Percentiles rank a stretch among this genome's conserved stretches.
phyloP scores from a whole-genome alignment of 2,113 vertebrate genomes.

The Burhinus bistriatus region DNA sequence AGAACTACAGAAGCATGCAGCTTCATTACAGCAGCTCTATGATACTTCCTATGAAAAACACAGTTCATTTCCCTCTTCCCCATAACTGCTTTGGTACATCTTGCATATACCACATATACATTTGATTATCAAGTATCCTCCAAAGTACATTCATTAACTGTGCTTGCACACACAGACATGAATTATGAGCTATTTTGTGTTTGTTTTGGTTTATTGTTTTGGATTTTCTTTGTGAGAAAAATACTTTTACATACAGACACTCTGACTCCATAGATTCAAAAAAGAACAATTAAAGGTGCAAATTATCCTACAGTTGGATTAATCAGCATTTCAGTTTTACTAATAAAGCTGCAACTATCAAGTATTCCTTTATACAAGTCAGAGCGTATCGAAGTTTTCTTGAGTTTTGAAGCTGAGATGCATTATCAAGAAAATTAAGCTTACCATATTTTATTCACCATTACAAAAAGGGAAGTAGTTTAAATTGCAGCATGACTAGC shows the following conservation, averaged over 20 bases:
- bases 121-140: background rate
- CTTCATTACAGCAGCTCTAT: background rate
- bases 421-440: background rate
- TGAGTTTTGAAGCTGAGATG: background rate
- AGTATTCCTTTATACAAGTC: background rate
- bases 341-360: background rate
- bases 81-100: background rate
- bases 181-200: background rate
- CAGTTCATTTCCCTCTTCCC: background rate
- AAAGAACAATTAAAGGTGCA: background rate
- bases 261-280: background rate
- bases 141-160: background rate
- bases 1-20: background rate
- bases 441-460: background rate
- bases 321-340: background rate
- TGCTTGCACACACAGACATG: background rate
- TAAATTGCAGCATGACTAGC: background rate
- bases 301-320: background rate
- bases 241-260: background rate
- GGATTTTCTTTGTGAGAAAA: background rate
- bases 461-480: background rate
- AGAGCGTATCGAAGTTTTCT: background rate
- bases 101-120: background rate
- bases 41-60: background rate
- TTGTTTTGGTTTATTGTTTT: background rate